Base-by-base conservation (phyloP, 1,140 invertebrate genomes). In the Drosophila pseudoananassae region DNA sequence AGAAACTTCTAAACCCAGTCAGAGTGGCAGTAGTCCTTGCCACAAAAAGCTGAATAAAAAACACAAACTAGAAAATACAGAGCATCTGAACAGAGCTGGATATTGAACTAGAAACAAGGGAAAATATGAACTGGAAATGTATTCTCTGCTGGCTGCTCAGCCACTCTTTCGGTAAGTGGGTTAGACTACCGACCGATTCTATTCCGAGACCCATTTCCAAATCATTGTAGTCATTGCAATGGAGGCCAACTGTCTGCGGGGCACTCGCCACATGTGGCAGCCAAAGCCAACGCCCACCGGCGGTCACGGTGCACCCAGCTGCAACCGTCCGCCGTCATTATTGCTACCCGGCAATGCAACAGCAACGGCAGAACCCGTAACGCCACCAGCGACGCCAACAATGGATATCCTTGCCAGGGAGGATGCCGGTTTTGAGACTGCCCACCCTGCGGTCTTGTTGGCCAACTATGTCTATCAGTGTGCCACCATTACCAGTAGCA, bases 211-310 rank as follows among this genome's bases (percentile, higher is more conserved):
- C 12, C 4, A 40, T n/a, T 15, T 33, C 17, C 14, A 56, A 45
- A 4, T 36, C 29, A 8, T 7, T 17, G 7, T 3, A 65, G 17
- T 45, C 29, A 10, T 38, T 52, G 47, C 8, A 9, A 64, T 52
- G 36, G 59, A 51, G 14, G 70, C 58, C 15, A 63, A 15, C 2
- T 74, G 70, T 40, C 51, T 74, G 52, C 38, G 47, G 6, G n/a
- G 47, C n/a, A 51, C 55, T 15, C 77, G 14, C 64, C 64, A 77
- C 69, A 78, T 81, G 73, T 85, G 81, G 81, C 69, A 76, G 38
- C 29, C n/a, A 29, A 40, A 36, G 46, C 14, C 7, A 1, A 43
- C 51, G 38, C 50, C 51, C 47, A 51, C 56, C 2, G 15, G 6
- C 4, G 33, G 38, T n/a, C 33, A 38, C 33, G 33, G 33, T 36